Evolutionary conservation across 1,140 invertebrate species (phyloP).

Genomic region (Drosophila biarmipes): DNA sequence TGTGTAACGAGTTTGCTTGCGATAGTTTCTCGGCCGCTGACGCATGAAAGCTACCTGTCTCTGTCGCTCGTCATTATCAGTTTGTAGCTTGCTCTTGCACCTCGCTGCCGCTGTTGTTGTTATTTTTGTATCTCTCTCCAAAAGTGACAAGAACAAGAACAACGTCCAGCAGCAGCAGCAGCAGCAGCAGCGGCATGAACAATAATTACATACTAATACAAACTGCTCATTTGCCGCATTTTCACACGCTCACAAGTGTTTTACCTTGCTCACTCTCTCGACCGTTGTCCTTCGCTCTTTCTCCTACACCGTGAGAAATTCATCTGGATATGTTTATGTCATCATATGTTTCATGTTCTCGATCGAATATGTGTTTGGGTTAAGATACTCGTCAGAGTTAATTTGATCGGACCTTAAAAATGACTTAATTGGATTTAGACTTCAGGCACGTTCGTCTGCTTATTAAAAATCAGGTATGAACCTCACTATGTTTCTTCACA

Average conservation of each 20-base stretch:
- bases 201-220: conserved; percentile 79
- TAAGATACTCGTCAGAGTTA: too few species aligned
- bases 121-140: conserved; percentile 37
- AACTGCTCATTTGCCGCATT: conserved; percentile 80
- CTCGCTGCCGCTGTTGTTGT: conserved; percentile 1
- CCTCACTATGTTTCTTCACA: too few species aligned
- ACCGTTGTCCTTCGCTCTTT: conserved; percentile 4
- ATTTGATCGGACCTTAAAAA: too few species aligned
- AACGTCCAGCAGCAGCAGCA: conserved; percentile 2
- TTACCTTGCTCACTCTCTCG: conserved; percentile 16
- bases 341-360: too few species aligned
- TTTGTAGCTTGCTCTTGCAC: conserved; percentile 44
- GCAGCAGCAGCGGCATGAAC: conserved; percentile 6
- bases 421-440: too few species aligned
- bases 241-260: conserved; percentile 80
- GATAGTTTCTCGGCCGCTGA: conserved; percentile 64
- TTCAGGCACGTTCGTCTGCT: too few species aligned
- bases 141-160: conserved; percentile 30
- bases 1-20: conserved; percentile 61
- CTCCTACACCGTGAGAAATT: background rate
- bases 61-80: conserved; percentile 47
- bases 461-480: too few species aligned
- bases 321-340: too few species aligned
- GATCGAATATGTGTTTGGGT: too few species aligned
- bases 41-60: conserved; percentile 45